phyloP scores from a whole-genome alignment of 2,797 vertebrate species.

The Echiichthys vipera region DNA sequence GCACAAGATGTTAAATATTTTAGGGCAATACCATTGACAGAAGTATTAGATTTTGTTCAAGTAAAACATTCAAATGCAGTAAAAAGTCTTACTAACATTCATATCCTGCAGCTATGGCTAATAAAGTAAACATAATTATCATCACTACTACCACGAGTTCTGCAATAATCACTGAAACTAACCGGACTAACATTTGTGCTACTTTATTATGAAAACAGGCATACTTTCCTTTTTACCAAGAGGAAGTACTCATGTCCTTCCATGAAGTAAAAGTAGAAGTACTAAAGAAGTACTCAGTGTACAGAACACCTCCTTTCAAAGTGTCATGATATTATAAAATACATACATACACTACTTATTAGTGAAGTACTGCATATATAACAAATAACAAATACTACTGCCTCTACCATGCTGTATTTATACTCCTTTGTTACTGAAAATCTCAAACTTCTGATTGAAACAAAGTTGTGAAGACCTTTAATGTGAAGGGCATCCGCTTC shows the following conservation, averaged over 20 bases:
- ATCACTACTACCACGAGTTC: neutral
- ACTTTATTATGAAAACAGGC: neutral
- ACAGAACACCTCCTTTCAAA: too few relatives aligned
- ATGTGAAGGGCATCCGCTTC: too few relatives aligned
- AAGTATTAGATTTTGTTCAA: neutral
- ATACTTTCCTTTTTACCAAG: neutral
- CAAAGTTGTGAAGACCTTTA: too few relatives aligned
- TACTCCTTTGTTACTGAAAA: too few relatives aligned
- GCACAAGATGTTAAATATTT: neutral
- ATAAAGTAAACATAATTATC: neutral
- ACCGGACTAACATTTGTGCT: neutral
- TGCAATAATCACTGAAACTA: neutral
- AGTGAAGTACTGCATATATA: too few relatives aligned
- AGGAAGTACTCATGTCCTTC: neutral
- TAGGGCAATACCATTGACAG: neutral
- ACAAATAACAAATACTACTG: too few relatives aligned
- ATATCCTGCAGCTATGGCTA: neutral
- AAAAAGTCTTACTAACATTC: neutral
- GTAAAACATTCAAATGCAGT: neutral
- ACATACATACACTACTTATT: too few relatives aligned
- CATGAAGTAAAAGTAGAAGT: neutral
- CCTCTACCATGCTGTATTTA: too few relatives aligned
- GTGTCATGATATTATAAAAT: too few relatives aligned
- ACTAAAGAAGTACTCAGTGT: neutral
- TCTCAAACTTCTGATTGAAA: too few relatives aligned